These are phyloP conservation scores for Euschistus heros DNA, from an alignment of 1,140 invertebrate genomes.

Conservation along the genomic window DNA sequence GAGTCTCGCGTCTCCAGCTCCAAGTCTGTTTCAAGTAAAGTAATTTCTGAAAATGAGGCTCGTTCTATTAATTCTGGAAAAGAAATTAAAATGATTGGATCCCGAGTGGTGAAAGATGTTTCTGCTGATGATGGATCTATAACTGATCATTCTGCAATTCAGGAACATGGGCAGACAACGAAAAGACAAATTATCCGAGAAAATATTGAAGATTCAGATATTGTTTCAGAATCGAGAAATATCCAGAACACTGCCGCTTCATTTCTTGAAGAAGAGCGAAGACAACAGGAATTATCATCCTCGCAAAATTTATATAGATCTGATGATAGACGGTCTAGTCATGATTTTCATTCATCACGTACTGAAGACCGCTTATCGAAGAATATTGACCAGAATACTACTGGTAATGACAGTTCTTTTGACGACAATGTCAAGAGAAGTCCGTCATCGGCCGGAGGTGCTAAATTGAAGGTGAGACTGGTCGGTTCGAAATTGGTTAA, in stretches of 20 bases:
- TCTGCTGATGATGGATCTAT: not conserved
- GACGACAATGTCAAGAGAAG: not conserved
- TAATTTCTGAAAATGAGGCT: not conserved
- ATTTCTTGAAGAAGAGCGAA: not conserved
- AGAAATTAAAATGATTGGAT: slow-evolving; percentile 12
- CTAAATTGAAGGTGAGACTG: not conserved
- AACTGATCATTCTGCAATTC: not conserved
- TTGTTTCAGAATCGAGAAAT: not conserved
- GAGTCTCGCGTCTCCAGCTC: slow-evolving; percentile 1
- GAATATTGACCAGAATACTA: not conserved
- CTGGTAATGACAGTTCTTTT: not conserved
- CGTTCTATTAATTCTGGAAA: not conserved
- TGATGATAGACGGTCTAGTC: no score
- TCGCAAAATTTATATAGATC: no score
- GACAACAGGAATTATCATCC: not conserved
- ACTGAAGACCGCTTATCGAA: no score
- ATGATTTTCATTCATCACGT: no score
- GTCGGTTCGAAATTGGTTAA: slow-evolving; percentile 16
- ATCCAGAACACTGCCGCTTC: not conserved
- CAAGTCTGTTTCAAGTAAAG: not conserved
- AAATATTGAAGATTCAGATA: not conserved
- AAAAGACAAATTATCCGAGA: not conserved
- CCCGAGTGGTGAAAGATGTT: not conserved
- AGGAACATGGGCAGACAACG: not conserved
- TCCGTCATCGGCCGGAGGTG: not conserved